phyloP scores from a whole-genome alignment of 2,113 vertebrate species.

The Sialia sialis region DNA sequence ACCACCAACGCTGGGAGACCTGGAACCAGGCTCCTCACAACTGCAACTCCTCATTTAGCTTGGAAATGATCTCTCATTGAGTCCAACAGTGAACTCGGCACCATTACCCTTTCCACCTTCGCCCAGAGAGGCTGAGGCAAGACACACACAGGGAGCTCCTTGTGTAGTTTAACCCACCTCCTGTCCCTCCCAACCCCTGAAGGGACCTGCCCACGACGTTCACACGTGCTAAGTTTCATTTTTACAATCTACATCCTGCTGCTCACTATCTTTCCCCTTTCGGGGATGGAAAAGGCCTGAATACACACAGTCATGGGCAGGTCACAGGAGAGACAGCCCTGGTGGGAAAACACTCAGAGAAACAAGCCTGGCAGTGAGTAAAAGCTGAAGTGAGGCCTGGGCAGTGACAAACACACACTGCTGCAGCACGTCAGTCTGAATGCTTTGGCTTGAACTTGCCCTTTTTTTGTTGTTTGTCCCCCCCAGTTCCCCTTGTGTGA shows the following conservation, averaged over 20 bases:
- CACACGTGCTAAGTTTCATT: fast-evolving
- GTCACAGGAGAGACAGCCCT: neutral
- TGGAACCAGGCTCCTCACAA: neutral
- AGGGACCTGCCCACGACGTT: neutral
- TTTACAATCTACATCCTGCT: neutral
- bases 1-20: fast-evolving
- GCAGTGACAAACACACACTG: neutral
- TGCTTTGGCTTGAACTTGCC: neutral
- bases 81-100: neutral
- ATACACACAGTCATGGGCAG: fast-evolving
- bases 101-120: neutral
- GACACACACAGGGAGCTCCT: neutral
- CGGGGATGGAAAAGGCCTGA: neutral
- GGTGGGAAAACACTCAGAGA: neutral
- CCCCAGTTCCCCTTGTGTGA: neutral
- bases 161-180: neutral
- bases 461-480: neutral
- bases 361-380: neutral
- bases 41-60: neutral
- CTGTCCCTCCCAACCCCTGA: neutral
- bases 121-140: neutral
- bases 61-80: neutral
- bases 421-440: neutral
- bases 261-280: neutral
- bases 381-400: neutral